Percentiles rank a stretch among this genome's conserved stretches.
Conservation (phyloP, 2,888 invertebrate genomes). For the Limnephilus lunatus region DNA sequence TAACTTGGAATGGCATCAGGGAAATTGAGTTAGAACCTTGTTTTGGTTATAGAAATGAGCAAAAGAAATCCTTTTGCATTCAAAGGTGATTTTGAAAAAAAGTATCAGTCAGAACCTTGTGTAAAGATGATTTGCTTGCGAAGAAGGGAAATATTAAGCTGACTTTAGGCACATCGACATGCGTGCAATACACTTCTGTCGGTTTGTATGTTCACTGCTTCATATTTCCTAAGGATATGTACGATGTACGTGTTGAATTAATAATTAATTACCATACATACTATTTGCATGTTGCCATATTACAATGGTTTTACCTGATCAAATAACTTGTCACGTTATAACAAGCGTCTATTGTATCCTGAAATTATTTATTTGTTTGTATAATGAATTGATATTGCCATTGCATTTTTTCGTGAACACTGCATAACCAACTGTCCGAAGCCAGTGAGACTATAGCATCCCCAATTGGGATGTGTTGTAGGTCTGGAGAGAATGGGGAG, state of each 20-base stretch:
- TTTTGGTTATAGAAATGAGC: too few relatives aligned
- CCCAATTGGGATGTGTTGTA: not conserved
- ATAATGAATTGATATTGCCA: not conserved
- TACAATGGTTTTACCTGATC: not conserved
- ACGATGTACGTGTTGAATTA: not conserved
- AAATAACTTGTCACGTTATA: not conserved
- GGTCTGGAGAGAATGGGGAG: too few relatives aligned
- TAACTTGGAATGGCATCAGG: too few relatives aligned
- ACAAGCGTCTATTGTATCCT: not conserved
- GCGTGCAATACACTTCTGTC: not conserved
- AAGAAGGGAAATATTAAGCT: too few relatives aligned
- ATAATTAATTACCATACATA: not conserved
- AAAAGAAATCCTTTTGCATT: too few relatives aligned
- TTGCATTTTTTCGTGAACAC: not conserved
- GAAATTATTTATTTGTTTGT: not conserved
- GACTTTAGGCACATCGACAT: too few relatives aligned
- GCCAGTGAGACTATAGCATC: not conserved
- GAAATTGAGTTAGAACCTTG: too few relatives aligned
- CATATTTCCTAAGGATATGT: not conserved
- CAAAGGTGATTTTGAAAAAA: too few relatives aligned
- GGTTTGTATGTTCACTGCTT: not conserved
- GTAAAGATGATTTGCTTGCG: too few relatives aligned
- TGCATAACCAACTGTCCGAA: not conserved
- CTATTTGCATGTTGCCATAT: not conserved
- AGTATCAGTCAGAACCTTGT: too few relatives aligned